Base-by-base conservation (phyloP, 1,140 invertebrate species). In the Meloidogyne hapla region DNA sequence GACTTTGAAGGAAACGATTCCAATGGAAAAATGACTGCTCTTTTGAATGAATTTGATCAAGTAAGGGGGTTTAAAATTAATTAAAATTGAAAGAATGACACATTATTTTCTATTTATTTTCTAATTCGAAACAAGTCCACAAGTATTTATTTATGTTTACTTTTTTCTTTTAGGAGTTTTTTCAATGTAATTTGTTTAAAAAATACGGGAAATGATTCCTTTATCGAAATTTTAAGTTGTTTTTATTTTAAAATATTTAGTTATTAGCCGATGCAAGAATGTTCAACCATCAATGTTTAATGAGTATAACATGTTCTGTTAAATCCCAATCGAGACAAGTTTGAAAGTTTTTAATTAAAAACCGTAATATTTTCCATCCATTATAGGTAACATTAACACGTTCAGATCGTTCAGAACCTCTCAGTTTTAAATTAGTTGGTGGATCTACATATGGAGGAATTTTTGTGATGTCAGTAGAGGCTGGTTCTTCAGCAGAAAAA, bases 301-400 rank as follows among this genome's bases (percentile, higher is more conserved):
- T 99, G 72, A 96, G 97, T 85, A 94, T 99, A 83, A 95, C 95
- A 3, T 98, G 95, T 89, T 94, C 93, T 18, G 94, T 95, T 0
- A 98, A 98, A 88, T 95, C 96, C 0, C 90, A 94, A 76, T 92
- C 93, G 75, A 90, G 96, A 77, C 94, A 92, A 81, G 92, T 98
- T 1, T 96, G 94, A 4, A n/a, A 21, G n/a, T 13, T 23, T 33
- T n/a, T 21, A 62, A 72, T 45, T 38, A 62, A 26, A 12, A 8
- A n/a, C 15, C 21, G 15, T 26, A n/a, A 70, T 5, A 10, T 33
- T 40, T 70, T n/a, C 13, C 40, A 18, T 76, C 18, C 3, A 2
- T 38, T 76, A 28, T 25, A 77, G 72, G 45, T 76, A n/a, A 69
- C 23, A 28, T 38, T 65, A 23, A 64, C 61, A 33, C 23, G 62